Evolutionary conservation across 2,888 invertebrate species (phyloP).

Genomic region (Phortica okadai): DNA sequence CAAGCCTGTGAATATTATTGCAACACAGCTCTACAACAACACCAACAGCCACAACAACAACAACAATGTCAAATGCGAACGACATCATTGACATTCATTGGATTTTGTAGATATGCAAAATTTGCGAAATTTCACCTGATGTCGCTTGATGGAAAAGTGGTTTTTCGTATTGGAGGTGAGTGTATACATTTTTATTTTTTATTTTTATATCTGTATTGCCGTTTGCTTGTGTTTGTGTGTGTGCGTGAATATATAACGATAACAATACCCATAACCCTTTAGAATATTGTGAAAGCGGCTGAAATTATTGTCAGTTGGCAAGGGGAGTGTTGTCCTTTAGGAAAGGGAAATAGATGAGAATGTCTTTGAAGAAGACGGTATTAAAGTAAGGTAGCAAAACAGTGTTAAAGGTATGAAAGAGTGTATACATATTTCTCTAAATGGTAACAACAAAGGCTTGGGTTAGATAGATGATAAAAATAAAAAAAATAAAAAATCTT

Average conservation of each 20-base stretch:
- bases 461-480: too few relatives aligned
- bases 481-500: too few relatives aligned
- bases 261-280: neutral
- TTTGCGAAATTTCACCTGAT: conserved; percentile 66
- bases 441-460: too few relatives aligned
- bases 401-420: too few relatives aligned
- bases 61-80: conserved; percentile 13
- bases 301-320: too few relatives aligned
- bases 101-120: conserved; percentile 57
- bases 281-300: too few relatives aligned
- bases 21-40: neutral
- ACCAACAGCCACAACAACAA: neutral
- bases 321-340: too few relatives aligned
- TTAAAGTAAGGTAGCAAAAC: too few relatives aligned
- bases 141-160: conserved; percentile 36
- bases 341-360: too few relatives aligned
- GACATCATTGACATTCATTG: conserved; percentile 70
- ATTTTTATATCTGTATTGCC: neutral
- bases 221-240: neutral
- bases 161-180: neutral
- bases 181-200: too few relatives aligned
- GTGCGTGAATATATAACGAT: neutral
- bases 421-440: too few relatives aligned
- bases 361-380: too few relatives aligned
- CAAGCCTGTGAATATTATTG: conserved; percentile 18